These are phyloP conservation scores for Sternarchorhynchus goeldii DNA, from an alignment of 2,797 vertebrate species.

Conservation along the genomic window DNA sequence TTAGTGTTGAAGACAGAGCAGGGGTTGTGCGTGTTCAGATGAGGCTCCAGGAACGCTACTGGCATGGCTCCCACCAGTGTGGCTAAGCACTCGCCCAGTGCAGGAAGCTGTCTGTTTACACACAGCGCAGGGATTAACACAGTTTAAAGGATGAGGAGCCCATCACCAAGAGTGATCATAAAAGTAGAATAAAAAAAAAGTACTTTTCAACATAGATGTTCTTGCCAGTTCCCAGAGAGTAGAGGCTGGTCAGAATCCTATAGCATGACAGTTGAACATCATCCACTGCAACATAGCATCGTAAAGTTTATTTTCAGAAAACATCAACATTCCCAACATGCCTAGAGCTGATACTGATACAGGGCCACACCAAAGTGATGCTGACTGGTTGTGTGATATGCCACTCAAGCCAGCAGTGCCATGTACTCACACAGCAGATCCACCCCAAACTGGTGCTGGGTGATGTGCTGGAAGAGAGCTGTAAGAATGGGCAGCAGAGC, in stretches of 20 bases:
- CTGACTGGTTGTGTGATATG: neutral
- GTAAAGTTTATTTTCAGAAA: constrained; percentile 8
- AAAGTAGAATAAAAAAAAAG: neutral
- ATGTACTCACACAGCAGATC: constrained; percentile 88
- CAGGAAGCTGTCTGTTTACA: constrained; percentile 86
- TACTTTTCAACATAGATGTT: constrained; percentile 97
- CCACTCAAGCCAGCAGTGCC: neutral
- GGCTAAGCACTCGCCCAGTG: constrained; percentile 92
- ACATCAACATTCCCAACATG: neutral
- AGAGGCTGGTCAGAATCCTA: constrained; percentile 90
- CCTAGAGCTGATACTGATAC: neutral
- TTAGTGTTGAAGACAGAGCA: constrained; percentile 98
- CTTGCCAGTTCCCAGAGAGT: constrained; percentile 92
- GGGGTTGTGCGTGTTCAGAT: constrained; percentile 89
- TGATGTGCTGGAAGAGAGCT: constrained; percentile 92
- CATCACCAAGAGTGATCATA: neutral
- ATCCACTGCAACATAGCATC: constrained; percentile 80
- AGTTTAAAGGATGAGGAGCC: neutral
- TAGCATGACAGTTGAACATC: constrained; percentile 97
- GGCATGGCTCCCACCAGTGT: constrained; percentile 93
- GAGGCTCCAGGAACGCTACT: constrained; percentile 94
- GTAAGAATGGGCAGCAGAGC: constrained; percentile 92
- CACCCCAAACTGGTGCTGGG: constrained; percentile 83
- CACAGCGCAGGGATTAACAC: neutral
- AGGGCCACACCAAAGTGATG: neutral